Conservation (phyloP, 2,797 vertebrate genomes). For the Phoebastria nigripes region DNA sequence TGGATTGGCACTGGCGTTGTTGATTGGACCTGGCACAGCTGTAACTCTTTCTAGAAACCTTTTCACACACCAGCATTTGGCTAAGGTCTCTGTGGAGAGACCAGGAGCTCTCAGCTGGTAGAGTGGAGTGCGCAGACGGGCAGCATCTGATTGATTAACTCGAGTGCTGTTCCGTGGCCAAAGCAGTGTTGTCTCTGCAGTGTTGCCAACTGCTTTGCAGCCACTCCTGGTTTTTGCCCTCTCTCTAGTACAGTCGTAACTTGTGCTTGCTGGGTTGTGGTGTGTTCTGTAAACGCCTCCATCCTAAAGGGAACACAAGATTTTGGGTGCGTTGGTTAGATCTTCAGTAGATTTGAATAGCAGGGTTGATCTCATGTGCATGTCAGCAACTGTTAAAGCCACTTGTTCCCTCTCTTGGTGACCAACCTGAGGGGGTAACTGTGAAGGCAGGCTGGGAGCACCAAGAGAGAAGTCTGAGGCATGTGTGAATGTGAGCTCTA, state of each 20-base stretch:
- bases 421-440: background rate
- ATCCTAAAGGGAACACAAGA: fast-evolving
- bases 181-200: background rate
- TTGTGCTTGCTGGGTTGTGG: background rate
- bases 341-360: background rate
- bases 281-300: background rate
- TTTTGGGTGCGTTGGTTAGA: background rate
- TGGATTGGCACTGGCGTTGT: fast-evolving
- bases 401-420: background rate
- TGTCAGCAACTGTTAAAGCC: background rate
- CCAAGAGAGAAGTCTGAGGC: background rate
- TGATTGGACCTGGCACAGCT: background rate
- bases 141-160: background rate
- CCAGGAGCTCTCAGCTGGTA: background rate
- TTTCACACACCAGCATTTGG: background rate
- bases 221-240: background rate
- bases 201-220: background rate
- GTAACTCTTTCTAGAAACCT: background rate
- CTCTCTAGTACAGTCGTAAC: background rate
- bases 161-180: background rate
- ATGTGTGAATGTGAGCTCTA: fast-evolving
- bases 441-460: background rate
- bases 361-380: fast-evolving
- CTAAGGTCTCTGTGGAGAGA: background rate
- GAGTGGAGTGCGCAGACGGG: fast-evolving